Evolutionary conservation across 2,888 invertebrate species (phyloP), one percentile per base, ranked within the genome.

Genomic region (Ichneumon xanthorius): DNA sequence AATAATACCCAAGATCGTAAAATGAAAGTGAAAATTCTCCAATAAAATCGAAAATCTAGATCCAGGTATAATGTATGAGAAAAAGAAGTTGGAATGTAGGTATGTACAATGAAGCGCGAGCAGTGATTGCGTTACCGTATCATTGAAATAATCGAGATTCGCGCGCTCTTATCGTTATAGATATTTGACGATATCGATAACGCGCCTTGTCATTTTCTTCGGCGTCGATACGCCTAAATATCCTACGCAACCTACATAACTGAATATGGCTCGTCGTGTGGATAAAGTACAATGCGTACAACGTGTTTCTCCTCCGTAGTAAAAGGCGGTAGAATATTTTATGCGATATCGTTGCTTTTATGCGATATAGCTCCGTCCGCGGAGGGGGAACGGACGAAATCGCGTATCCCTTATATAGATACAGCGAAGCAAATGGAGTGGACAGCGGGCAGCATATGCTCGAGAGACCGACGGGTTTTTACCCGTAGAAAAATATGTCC

Each of bases 381-480:
- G 50, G 0, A 11, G 58, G n/a, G 37, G 40, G 63, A 76, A 84
- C n/a, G 85, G 16, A 65, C 58, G 70, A 50, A 58, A 75, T 71
- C 70, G 65, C 73, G 65, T 58, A 50, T 55, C 16, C 26, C n/a
- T 19, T 33, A 33, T 26, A 58, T 67, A 85, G 92, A 92, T 89
- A 89, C 88, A 89, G 90, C 92, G 87, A 90, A 90, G 93, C 93
- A 93, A 94, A 94, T 94, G 94, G 94, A 92, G 93, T 94, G 94
- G 94, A 94, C 94, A 93, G 92, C 93, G 94, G 94, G 89, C 93
- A 91, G 93, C 94, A 94, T 94, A 94, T 94, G 94, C 92, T 92
- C 88, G 89, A 88, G 89, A 88, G 40, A 53, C 77, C n/a, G 67
- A 77, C 65, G 67, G 70, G 16, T 48, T 80, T 55, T 45, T 71